Base-by-base conservation (phyloP, 2,113 vertebrate genomes). In the Sylvietta virens region DNA sequence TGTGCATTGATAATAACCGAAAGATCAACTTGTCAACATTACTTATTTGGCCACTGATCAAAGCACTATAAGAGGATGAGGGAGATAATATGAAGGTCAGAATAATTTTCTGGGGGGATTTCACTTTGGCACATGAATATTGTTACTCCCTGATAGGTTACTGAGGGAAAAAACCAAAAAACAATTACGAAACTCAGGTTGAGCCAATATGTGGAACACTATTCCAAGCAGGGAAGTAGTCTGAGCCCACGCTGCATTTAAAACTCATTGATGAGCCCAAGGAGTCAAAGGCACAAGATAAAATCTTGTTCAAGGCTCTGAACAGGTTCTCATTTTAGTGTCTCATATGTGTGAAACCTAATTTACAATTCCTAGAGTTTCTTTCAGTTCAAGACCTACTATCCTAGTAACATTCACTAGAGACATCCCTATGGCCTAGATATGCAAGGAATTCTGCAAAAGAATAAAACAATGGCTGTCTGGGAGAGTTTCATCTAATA, bases 21-120 rank as follows among this genome's bases (percentile, higher is more conserved):
- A 95, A 94, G 94, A 97, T 95, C 96, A 96, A 80, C 84, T 96
- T 95, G 94, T 97, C 95, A 94, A 95, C 94, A 90, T 92, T 94
- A 90, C 95, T 96, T 96, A 91, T 90, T 88, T 96, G 81, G 93
- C 93, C 72, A 94, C 91, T 80, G 95, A 94, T 94, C 94, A 97
- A 94, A 91, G 78, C 35, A 50, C 27, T 85, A 21, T 42, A 87
- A 79, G 81, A 95, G 78, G 81, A 94, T 91, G 39, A 95, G 62
- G 23, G 66, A 81, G 66, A 91, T 92, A 91, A 95, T 77, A 58
- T 37, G 83, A 96, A 96, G 94, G 95, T 95, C 94, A 90, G 70
- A 85, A 87, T 92, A 45, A 90, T 95, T 92, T 95, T 95, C 78
- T 27, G 61, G 64, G 26, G 45, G 48, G 37, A 88, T 88, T 92